Percentiles rank a stretch among this genome's conserved stretches.
Evolutionary conservation across 2,113 vertebrate species (phyloP).

Genomic region (Alligator mississippiensis): DNA sequence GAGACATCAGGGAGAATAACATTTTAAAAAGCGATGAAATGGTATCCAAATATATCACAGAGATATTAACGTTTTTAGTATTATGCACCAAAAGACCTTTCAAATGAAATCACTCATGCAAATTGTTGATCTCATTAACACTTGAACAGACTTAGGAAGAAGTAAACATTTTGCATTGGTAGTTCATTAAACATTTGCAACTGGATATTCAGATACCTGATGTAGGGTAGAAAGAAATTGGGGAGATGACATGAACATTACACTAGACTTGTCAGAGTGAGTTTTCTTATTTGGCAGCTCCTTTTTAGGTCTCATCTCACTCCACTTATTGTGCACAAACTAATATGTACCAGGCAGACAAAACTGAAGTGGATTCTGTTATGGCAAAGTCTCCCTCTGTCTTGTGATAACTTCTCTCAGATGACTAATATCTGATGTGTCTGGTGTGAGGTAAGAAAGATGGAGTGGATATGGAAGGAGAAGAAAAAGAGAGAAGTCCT

Average conservation of each 20-base stretch:
- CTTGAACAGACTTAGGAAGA: neutral
- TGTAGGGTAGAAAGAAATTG: neutral
- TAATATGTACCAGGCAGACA: neutral
- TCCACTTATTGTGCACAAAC: neutral
- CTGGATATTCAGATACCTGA: neutral
- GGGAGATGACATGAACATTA: neutral
- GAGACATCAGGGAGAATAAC: neutral
- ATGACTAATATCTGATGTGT: neutral
- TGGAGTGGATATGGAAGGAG: neutral
- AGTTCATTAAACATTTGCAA: neutral
- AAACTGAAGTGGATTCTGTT: neutral
- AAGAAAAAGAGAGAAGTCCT: neutral
- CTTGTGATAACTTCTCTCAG: neutral
- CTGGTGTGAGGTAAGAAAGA: neutral
- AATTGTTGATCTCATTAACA: neutral
- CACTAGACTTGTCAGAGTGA: neutral
- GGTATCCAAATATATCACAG: neutral
- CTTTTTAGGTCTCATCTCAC: neutral
- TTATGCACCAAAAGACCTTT: neutral
- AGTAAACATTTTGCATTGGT: neutral
- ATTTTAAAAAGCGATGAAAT: neutral
- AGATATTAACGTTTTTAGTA: neutral
- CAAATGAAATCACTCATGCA: neutral
- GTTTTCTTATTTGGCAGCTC: neutral
- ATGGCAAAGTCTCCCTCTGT: neutral